Base-by-base conservation (phyloP, 2,113 vertebrate genomes). In the Sturnus vulgaris region DNA sequence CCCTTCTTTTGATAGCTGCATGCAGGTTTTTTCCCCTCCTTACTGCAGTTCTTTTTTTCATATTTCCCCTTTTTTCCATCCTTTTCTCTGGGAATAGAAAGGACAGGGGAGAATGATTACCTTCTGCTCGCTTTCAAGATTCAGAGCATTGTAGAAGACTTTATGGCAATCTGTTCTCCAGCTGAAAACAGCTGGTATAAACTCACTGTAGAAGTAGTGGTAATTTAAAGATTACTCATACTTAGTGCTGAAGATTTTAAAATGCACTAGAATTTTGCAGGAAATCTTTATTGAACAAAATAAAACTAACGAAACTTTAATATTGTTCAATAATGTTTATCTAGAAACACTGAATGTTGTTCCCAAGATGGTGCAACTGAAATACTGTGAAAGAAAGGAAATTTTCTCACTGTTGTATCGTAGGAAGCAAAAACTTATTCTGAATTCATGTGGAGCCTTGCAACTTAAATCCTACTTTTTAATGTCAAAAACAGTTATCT, bases 151-250 rank as follows among this genome's bases (percentile, higher is more conserved):
- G 53, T 37, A 57, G 57, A 71, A 91, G 49, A 91, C 53, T 91
- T 92, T 82, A 84, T 73, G 75, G 37, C 89, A 94, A 92, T 92
- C 80, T 92, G 80, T 81, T 89, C 77, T 72, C 44, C 49, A 79
- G 65, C 25, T 91, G 65, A 82, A 93, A 95, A 89, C 61, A 91
- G 57, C 73, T 95, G 56, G 69, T 55, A 82, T 75, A 82, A 75
- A 44, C 47, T 60, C 35, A 79, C 37, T 84, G 40, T 84, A 83
- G 53, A 71, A 68, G 28, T n/a, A 59, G 27, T 46, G 7, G 39
- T 93, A 91, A 83, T 78, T 91, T 95, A 47, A 86, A 84, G 61
- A 84, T 71, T 79, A 61, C 31, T 87, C 25, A 49, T 75, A 40
- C 9, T 84, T 83, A 78, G 30, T 42, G 35, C 24, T 73, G 68